phyloP scores from a whole-genome alignment of 2,797 vertebrate genomes.

The Tauraco hartlaubi region DNA sequence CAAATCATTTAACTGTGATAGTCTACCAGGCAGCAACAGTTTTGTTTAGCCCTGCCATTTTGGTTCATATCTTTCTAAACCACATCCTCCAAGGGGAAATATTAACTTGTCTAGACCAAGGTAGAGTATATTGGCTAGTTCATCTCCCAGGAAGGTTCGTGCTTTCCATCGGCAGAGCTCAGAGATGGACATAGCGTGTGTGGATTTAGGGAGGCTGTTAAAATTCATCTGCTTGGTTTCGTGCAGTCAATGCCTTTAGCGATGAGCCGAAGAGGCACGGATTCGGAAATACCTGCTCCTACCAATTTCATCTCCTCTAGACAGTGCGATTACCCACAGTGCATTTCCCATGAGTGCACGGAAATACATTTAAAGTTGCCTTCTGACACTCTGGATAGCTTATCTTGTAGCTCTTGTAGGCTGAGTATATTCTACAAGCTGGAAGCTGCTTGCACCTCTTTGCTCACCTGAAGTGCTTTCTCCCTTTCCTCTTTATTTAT shows the following conservation, averaged over 20 bases:
- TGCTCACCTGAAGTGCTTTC: not conserved
- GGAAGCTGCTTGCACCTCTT: not conserved
- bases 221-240: not conserved
- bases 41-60: not conserved
- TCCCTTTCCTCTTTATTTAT: not conserved
- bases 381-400: not conserved
- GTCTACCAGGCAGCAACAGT: not conserved
- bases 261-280: not conserved
- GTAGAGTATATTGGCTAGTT: not conserved
- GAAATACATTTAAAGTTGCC: not conserved
- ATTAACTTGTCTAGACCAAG: not conserved
- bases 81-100: not conserved
- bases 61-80: not conserved
- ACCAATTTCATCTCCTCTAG: not conserved
- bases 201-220: not conserved
- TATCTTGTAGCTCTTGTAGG: not conserved
- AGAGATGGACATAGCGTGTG: not conserved
- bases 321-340: not conserved
- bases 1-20: not conserved
- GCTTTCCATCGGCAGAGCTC: not conserved
- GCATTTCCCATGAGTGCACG: not conserved
- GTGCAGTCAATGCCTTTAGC: not conserved
- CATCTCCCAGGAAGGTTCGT: not conserved
- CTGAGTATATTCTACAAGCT: not conserved
- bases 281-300: not conserved